A percentile compares a stretch with the other conserved stretches of the same genome.
phyloP scores from a whole-genome alignment of 1,140 invertebrate genomes.

The Teleopsis dalmanni region DNA sequence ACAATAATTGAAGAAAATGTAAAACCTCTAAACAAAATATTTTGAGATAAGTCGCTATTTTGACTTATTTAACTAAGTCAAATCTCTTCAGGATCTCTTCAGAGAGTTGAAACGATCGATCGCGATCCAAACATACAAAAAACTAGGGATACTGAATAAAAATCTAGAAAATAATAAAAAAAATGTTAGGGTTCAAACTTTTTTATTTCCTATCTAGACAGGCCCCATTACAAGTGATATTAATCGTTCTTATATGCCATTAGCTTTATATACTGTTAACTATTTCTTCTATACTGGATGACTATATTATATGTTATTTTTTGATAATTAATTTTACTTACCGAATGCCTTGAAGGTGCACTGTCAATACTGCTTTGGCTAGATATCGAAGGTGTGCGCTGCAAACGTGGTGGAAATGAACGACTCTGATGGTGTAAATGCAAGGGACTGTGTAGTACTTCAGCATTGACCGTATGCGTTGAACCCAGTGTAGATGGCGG shows the following conservation, averaged over 20 bases:
- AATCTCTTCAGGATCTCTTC: too few species aligned
- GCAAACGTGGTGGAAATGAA: slow-evolving; percentile 47
- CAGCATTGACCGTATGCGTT: slow-evolving; percentile 33
- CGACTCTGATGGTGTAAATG: slow-evolving; percentile 43
- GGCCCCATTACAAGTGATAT: not conserved
- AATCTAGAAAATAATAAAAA: too few species aligned
- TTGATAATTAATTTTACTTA: slow-evolving; percentile 28
- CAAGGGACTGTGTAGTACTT: slow-evolving; percentile 38
- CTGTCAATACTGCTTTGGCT: slow-evolving; percentile 72
- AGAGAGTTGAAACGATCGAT: too few species aligned
- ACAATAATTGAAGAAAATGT: too few species aligned
- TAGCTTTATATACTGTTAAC: not conserved
- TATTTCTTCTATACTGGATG: too few species aligned
- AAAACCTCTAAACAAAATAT: too few species aligned
- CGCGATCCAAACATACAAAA: too few species aligned
- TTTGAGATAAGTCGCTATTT: too few species aligned
- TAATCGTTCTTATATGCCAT: not conserved
- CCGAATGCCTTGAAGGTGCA: slow-evolving; percentile 58
- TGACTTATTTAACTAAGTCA: too few species aligned
- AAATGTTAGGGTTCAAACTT: too few species aligned
- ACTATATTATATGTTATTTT: not conserved
- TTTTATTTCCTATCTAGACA: too few species aligned
- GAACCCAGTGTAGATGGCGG: slow-evolving; percentile 34
- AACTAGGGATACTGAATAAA: too few species aligned
- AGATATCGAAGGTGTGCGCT: slow-evolving; percentile 67